phyloP scores from a whole-genome alignment of 1,140 invertebrate species.

The Sarcophaga peregrina region DNA sequence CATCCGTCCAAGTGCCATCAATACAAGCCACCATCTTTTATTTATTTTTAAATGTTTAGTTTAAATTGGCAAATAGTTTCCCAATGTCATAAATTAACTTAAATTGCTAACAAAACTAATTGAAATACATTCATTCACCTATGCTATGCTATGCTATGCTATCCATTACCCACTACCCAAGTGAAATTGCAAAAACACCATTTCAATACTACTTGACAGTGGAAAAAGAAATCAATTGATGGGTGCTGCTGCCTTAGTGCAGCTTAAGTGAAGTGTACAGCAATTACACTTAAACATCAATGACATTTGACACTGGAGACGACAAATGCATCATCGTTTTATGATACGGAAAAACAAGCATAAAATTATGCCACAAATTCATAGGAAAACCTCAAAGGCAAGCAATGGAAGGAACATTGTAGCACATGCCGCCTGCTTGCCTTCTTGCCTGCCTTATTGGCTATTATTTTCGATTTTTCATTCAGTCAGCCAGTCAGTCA shows the following conservation, averaged over 20 bases:
- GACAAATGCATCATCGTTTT: constrained; percentile 13
- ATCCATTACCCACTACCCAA: no score
- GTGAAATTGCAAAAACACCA: no score
- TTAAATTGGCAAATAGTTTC: no score
- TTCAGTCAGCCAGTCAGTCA: no score
- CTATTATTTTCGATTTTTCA: no score
- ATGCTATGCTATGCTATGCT: no score
- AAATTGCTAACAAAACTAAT: no score
- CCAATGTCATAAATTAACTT: no score
- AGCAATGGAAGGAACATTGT: neutral
- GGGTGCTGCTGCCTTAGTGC: neutral
- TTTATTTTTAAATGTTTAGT: no score
- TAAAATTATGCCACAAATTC: neutral
- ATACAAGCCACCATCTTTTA: no score
- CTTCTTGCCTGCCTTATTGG: neutral
- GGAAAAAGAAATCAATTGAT: constrained; percentile 12
- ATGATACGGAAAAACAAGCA: neutral
- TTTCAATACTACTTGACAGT: neutral
- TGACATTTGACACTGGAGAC: constrained; percentile 23
- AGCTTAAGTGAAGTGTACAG: constrained; percentile 1
- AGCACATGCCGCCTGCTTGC: neutral
- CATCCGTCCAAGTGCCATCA: no score
- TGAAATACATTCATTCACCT: no score
- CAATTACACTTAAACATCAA: constrained; percentile 19
- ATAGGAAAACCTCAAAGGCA: neutral